Percentiles rank a stretch among this genome's conserved stretches.
phyloP scores from a whole-genome alignment of 2,113 vertebrate species.

The Ailuropoda melanoleuca region DNA sequence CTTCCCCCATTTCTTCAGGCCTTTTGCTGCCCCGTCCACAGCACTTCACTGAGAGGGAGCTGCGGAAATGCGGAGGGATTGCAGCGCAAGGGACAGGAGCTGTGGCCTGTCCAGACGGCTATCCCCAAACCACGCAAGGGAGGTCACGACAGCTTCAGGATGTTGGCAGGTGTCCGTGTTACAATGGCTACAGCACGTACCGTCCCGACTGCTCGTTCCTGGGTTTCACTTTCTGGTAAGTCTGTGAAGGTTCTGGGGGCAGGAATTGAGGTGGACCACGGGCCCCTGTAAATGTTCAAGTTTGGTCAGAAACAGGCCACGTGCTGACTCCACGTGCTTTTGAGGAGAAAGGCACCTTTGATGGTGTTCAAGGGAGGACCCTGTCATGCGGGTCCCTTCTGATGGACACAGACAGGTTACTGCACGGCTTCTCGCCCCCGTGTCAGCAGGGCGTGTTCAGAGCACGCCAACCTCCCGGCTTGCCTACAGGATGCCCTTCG shows the following conservation, averaged over 20 bases:
- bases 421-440: neutral
- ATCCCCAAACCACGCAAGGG: no score
- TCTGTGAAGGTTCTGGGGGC: neutral
- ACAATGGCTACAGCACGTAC: rapidly evolving
- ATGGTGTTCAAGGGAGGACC: neutral
- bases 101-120: rapidly evolving
- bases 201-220: neutral
- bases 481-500: neutral
- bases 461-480: neutral
- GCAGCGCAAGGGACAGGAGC: neutral
- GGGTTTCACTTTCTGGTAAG: neutral
- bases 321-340: neutral
- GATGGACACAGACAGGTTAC: neutral
- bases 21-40: neutral
- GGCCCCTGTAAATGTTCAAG: no score
- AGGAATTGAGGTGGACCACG: neutral
- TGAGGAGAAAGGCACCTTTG: neutral
- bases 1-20: neutral
- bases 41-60: neutral
- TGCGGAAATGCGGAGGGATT: no score
- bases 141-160: neutral
- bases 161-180: neutral
- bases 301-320: neutral
- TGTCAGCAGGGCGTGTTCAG: neutral
- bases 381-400: neutral